phyloP scores from a whole-genome alignment of 2,797 vertebrate genomes.

The Peromyscus eremicus region DNA sequence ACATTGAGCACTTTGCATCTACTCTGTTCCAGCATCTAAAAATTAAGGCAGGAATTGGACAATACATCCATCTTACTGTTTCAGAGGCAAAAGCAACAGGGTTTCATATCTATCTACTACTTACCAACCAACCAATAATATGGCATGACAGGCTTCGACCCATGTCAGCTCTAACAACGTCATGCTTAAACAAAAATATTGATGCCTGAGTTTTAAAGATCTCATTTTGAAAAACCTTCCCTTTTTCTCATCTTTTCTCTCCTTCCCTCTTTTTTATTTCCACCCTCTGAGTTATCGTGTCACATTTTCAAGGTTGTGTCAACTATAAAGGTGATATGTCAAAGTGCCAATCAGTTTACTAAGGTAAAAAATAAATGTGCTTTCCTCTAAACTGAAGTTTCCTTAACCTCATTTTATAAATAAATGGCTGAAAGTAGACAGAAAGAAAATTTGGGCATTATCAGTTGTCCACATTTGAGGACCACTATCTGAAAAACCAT shows the following conservation, averaged over 20 bases:
- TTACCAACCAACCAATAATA: not conserved
- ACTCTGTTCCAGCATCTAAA: not conserved
- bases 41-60: slow-evolving; percentile 11
- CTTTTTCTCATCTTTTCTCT: not conserved
- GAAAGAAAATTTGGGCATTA: slow-evolving; percentile 29
- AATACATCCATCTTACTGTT: not conserved
- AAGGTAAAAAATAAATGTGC: slow-evolving; percentile 54
- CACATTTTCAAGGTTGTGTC: slow-evolving; percentile 53
- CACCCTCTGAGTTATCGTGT: slow-evolving; percentile 9
- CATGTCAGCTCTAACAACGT: not conserved
- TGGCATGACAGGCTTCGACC: not conserved
- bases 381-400: slow-evolving; percentile 37
- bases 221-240: not conserved
- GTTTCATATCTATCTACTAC: not conserved
- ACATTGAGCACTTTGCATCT: not conserved
- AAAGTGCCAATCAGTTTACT: slow-evolving; percentile 65
- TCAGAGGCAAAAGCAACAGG: not conserved
- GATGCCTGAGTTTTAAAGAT: not conserved
- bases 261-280: not conserved
- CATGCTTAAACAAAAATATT: not conserved
- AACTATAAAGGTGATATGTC: slow-evolving; percentile 24
- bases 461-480: slow-evolving; percentile 18
- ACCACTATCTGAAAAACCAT: not conserved
- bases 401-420: slow-evolving; percentile 71
- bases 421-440: slow-evolving; percentile 34